Evolutionary conservation across 1,140 invertebrate species (phyloP).

Genomic region (Heterodera schachtii): DNA sequence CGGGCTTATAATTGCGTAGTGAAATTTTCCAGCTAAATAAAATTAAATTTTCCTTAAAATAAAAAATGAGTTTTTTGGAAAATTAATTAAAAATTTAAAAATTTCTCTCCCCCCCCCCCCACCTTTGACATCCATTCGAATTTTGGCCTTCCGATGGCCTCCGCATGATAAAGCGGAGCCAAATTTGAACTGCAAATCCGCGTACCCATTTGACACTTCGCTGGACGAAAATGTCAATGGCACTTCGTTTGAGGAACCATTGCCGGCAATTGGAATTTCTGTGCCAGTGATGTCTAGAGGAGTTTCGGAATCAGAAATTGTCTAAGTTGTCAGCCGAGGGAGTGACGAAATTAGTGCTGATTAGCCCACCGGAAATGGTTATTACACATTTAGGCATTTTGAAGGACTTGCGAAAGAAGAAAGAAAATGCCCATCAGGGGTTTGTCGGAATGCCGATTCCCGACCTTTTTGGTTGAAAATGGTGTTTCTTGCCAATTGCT

Average conservation of each 20-base stretch:
- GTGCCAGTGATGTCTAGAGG: not conserved
- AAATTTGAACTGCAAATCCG: conserved; percentile 26
- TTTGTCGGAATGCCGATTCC: no score
- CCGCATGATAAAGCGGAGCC: conserved; percentile 10
- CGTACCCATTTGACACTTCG: conserved; percentile 20
- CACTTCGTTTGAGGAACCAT: not conserved
- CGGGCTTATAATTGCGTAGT: conserved; percentile 20
- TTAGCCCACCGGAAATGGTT: no score
- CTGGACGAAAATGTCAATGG: conserved; percentile 9
- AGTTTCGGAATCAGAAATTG: no score
- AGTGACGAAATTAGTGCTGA: no score
- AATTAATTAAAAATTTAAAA: no score
- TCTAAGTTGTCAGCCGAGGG: no score
- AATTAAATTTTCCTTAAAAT: not conserved
- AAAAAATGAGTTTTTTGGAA: not conserved
- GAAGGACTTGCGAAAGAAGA: no score
- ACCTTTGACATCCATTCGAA: conserved; percentile 20
- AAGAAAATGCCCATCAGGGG: no score
- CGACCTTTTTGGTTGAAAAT: no score
- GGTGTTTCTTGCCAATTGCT: no score
- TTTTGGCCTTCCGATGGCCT: conserved; percentile 1
- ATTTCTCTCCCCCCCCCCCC: no score
- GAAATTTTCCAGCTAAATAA: conserved; percentile 4
- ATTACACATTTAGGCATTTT: no score
- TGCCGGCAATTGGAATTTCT: conserved; percentile 2